Conservation (phyloP, 2,797 vertebrate species). For the Furcifer pardalis region DNA sequence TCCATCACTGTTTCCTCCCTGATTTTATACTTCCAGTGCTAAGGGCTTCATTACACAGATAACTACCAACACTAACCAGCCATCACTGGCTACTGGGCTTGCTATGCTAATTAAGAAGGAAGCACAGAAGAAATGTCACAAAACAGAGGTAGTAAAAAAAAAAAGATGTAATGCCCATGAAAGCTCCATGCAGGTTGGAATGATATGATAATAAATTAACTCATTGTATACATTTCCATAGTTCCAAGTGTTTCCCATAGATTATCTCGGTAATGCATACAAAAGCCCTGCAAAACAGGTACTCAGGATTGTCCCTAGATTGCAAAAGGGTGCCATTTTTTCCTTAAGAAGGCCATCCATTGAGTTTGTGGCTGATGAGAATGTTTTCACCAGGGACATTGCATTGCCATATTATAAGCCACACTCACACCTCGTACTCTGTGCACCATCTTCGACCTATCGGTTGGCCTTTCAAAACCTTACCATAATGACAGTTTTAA, state of each 20-base stretch:
- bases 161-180: neutral
- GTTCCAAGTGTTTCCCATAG: no score
- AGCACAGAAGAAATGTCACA: neutral
- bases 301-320: neutral
- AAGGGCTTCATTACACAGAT: neutral
- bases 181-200: neutral
- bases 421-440: neutral
- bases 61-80: neutral
- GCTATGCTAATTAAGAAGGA: neutral
- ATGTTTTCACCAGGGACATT: neutral
- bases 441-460: neutral
- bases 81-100: neutral
- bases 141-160: neutral
- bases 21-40: neutral
- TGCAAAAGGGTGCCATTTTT: no score
- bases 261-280: neutral
- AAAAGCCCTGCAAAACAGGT: neutral
- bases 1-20: neutral
- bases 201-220: neutral
- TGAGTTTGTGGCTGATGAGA: neutral
- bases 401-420: neutral
- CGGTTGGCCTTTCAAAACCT: neutral
- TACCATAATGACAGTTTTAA: fast-evolving
- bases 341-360: neutral
- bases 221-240: neutral